Percentiles rank a stretch among this genome's conserved stretches.
These are phyloP conservation scores for Bryconaethiops microstoma DNA, from an alignment of 2,797 vertebrate species.

Conservation along the genomic window DNA sequence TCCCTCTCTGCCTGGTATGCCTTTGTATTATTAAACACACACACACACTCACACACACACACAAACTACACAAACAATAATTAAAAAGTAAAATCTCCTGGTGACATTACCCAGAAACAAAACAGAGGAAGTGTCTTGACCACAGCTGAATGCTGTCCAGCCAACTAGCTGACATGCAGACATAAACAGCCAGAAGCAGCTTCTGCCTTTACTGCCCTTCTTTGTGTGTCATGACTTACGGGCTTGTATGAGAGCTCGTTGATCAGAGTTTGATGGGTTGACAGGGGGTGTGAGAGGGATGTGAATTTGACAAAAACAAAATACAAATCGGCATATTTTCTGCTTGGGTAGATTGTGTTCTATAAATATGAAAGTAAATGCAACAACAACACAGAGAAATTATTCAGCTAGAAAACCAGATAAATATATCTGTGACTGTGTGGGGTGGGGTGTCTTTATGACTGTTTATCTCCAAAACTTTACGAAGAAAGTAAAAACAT, in stretches of 20 bases:
- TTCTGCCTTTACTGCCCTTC: constrained; percentile 31
- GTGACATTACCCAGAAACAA: constrained; percentile 45
- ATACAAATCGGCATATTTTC: too few species aligned
- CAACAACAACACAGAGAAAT: too few species aligned
- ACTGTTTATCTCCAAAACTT: too few species aligned
- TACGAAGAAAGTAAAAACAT: too few species aligned
- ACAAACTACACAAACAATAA: not conserved
- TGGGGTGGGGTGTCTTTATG: too few species aligned
- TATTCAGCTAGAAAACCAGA: too few species aligned
- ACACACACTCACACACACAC: constrained; percentile 11
- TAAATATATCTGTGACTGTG: too few species aligned
- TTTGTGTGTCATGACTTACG: constrained; percentile 30
- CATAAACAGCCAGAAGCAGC: constrained; percentile 51
- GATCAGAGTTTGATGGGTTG: constrained; percentile 46
- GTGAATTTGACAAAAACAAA: not conserved
- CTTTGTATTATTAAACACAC: not conserved
- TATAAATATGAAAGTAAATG: too few species aligned
- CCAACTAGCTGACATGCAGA: constrained; percentile 26
- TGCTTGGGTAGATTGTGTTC: too few species aligned
- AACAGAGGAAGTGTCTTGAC: constrained; percentile 29
- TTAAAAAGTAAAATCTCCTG: constrained; percentile 11
- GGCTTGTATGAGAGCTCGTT: constrained; percentile 20
- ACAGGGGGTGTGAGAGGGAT: constrained; percentile 28
- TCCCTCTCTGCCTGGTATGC: constrained; percentile 12
- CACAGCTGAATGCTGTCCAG: constrained; percentile 37